Conservation (phyloP, 2,888 invertebrate genomes). For the Eristalis arbustorum region DNA sequence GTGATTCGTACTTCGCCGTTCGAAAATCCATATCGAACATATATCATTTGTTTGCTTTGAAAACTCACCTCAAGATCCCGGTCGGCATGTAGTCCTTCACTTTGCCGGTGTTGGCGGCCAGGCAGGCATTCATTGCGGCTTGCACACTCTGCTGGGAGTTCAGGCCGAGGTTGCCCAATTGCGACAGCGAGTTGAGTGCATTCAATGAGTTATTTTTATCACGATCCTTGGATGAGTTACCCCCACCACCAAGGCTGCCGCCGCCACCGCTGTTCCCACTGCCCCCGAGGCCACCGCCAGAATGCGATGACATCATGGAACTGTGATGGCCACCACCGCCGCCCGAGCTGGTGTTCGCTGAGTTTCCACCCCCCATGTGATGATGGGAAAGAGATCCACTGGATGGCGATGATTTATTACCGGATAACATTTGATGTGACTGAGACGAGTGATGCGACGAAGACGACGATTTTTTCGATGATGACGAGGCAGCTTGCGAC, state of each 20-base stretch:
- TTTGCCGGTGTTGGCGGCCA: constrained; percentile 77
- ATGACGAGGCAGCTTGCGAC: constrained; percentile 71
- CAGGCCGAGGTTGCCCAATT: constrained; percentile 79
- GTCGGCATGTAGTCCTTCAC: constrained; percentile 80
- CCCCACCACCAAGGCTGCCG: constrained; percentile 53
- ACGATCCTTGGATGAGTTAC: constrained; percentile 75
- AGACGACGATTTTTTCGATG: constrained; percentile 73
- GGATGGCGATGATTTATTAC: constrained; percentile 62
- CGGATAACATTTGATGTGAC: constrained; percentile 60
- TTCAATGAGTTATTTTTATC: constrained; percentile 80
- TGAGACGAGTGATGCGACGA: constrained; percentile 71
- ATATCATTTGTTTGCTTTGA: constrained; percentile 33
- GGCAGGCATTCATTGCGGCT: constrained; percentile 80
- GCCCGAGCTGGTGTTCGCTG: constrained; percentile 37
- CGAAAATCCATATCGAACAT: constrained; percentile 43
- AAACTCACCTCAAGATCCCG: constrained; percentile 81
- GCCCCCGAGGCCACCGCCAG: constrained; percentile 50
- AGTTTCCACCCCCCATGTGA: constrained; percentile 70
- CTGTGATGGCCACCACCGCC: constrained; percentile 71
- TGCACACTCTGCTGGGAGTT: constrained; percentile 80
- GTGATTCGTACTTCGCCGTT: constrained; percentile 48
- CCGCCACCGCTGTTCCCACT: not conserved
- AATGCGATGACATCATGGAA: constrained; percentile 76
- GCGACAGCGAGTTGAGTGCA: constrained; percentile 79
- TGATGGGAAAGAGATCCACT: constrained; percentile 62